These are phyloP conservation scores for Luehdorfia chinensis DNA, from an alignment of 1,140 invertebrate species.

Conservation along the genomic window DNA sequence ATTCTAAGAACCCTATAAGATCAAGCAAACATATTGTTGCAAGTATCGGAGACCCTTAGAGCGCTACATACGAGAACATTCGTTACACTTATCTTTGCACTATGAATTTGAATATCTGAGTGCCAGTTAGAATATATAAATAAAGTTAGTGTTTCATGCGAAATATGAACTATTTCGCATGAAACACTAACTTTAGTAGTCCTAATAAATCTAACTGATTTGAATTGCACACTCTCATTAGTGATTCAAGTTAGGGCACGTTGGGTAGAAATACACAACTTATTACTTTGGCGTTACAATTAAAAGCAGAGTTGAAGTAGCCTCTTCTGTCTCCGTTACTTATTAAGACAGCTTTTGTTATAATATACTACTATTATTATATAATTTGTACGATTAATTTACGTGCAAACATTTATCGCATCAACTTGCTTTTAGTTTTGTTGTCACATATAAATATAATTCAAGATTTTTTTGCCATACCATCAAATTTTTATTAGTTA, in stretches of 20 bases:
- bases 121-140: slow-evolving; percentile 66
- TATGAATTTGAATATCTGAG: slow-evolving; percentile 61
- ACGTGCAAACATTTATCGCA: not conserved
- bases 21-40: slow-evolving; percentile 1
- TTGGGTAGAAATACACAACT: slow-evolving; percentile 63
- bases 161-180: slow-evolving; percentile 40
- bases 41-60: slow-evolving; percentile 2
- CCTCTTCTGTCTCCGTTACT: not conserved
- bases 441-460: too few species aligned
- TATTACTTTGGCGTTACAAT: slow-evolving; percentile 65
- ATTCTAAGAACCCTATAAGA: not conserved
- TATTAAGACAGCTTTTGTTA: not conserved
- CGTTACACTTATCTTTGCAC: slow-evolving; percentile 50
- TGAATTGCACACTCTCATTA: slow-evolving; percentile 69
- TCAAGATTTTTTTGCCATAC: too few species aligned
- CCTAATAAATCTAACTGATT: slow-evolving; percentile 71
- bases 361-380: not conserved
- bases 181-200: slow-evolving; percentile 57
- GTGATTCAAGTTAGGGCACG: slow-evolving; percentile 56
- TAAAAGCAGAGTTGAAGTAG: slow-evolving; percentile 47
- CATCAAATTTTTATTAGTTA: too few species aligned
- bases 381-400: not conserved
- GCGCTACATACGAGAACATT: slow-evolving; percentile 38
- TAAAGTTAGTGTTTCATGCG: slow-evolving; percentile 48
- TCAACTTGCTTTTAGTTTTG: too few species aligned